Evolutionary conservation across 1,140 invertebrate species (phyloP).

Genomic region (Drosophila carrolli): DNA sequence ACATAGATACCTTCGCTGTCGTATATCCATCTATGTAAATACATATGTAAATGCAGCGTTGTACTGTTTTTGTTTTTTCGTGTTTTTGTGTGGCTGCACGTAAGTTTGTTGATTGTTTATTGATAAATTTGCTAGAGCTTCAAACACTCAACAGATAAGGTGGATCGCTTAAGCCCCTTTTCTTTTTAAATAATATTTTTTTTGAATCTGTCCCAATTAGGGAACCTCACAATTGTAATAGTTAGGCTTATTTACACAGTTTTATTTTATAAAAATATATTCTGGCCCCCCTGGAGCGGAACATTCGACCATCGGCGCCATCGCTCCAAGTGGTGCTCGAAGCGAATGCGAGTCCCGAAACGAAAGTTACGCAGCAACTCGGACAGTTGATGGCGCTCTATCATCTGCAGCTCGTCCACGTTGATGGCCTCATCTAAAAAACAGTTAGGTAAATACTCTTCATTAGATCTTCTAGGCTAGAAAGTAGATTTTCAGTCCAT

Average conservation of each 20-base stretch:
- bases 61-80: conserved; percentile 4
- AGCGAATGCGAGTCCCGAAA: conserved; percentile 67
- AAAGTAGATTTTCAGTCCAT: not conserved
- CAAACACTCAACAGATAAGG: not conserved
- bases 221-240: too few relatives aligned
- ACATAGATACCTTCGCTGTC: conserved; percentile 8
- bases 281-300: conserved; percentile 40
- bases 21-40: not conserved
- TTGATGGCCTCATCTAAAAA: conserved; percentile 68
- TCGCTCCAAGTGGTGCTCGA: conserved; percentile 72
- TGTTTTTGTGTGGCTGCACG: conserved; percentile 11
- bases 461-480: not conserved
- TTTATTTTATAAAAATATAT: too few relatives aligned
- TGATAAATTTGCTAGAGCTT: conserved; percentile 26
- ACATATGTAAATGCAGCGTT: conserved; percentile 8
- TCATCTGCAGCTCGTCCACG: conserved; percentile 75
- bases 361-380: conserved; percentile 63
- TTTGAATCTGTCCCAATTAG: too few relatives aligned
- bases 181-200: too few relatives aligned
- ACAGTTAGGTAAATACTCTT: not conserved
- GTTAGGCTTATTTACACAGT: too few relatives aligned
- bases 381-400: conserved; percentile 62
- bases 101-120: conserved; percentile 20
- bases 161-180: conserved; percentile 11
- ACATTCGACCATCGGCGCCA: conserved; percentile 72